Conservation (phyloP, 2,888 invertebrate genomes). For the Anoncus sp. region DNA sequence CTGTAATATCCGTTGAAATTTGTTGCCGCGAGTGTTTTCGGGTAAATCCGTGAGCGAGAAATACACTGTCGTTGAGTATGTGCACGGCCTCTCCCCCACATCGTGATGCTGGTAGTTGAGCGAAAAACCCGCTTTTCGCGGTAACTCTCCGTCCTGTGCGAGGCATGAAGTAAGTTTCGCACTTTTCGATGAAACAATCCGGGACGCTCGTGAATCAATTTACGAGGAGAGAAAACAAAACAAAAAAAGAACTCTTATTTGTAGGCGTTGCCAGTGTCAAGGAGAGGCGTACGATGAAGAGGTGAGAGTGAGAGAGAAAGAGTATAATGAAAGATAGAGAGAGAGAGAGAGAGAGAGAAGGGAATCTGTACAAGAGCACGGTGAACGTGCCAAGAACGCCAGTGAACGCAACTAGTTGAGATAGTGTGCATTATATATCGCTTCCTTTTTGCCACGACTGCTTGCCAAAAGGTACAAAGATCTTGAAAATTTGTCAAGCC, state of each 20-base stretch:
- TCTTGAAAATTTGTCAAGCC: conserved; percentile 24
- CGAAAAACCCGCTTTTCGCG: conserved; percentile 32
- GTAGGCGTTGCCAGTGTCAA: conserved; percentile 34
- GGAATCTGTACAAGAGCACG: conserved; percentile 12
- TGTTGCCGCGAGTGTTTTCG: conserved; percentile 45
- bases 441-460: conserved; percentile 16
- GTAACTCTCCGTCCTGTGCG: conserved; percentile 51
- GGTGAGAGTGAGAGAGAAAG: no score
- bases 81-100: conserved; percentile 26
- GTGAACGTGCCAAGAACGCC: conserved; percentile 45
- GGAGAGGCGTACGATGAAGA: conserved; percentile 33
- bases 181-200: conserved; percentile 51
- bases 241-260: conserved; percentile 40
- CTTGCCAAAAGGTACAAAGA: conserved; percentile 41
- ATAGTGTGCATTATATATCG: conserved; percentile 6
- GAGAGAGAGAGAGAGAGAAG: not conserved
- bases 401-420: conserved; percentile 46
- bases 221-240: conserved; percentile 53
- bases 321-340: not conserved
- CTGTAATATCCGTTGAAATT: conserved; percentile 52
- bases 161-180: conserved; percentile 53
- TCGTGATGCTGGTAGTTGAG: conserved; percentile 7
- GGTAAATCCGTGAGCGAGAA: conserved; percentile 19
- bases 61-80: conserved; percentile 13
- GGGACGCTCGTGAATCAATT: conserved; percentile 57